A percentile compares a stretch with the other conserved stretches of the same genome.
Evolutionary conservation across 2,888 invertebrate genomes (phyloP).

Genomic region (Drosophila bunnanda): DNA sequence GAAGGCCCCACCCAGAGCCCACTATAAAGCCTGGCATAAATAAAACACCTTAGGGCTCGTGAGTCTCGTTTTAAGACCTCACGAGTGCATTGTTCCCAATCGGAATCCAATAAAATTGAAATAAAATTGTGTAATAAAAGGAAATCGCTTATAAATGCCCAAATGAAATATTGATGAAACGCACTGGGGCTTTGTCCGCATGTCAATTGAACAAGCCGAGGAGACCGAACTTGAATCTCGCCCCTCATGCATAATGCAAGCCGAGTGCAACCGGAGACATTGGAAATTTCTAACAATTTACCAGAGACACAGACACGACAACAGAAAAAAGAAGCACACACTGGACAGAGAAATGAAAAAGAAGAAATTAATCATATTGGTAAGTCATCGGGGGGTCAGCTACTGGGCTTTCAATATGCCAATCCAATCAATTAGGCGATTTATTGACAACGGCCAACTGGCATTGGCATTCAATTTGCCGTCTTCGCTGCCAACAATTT

Average conservation of each 20-base stretch:
- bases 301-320: conserved; percentile 27
- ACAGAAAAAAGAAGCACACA: not conserved
- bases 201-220: conserved; percentile 56
- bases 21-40: conserved; percentile 42
- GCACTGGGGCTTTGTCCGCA: conserved; percentile 67
- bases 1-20: conserved; percentile 28
- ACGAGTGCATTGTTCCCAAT: conserved; percentile 66
- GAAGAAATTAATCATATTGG: conserved; percentile 31
- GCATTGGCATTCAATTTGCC: conserved; percentile 73
- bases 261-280: conserved; percentile 64
- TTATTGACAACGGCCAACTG: conserved; percentile 59
- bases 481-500: conserved; percentile 48
- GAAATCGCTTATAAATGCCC: conserved; percentile 60
- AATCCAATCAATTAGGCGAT: conserved; percentile 70
- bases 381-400: conserved; percentile 17
- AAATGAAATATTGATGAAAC: conserved; percentile 77
- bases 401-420: conserved; percentile 63
- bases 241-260: conserved; percentile 73
- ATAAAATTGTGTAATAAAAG: conserved; percentile 67
- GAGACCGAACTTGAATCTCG: conserved; percentile 22
- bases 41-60: conserved; percentile 32
- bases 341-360: not conserved
- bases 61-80: conserved; percentile 51
- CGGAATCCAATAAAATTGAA: conserved; percentile 46
- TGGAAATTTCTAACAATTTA: conserved; percentile 68